Evolutionary conservation across 2,797 vertebrate species (phyloP).

Genomic region (Champsocephalus gunnari): DNA sequence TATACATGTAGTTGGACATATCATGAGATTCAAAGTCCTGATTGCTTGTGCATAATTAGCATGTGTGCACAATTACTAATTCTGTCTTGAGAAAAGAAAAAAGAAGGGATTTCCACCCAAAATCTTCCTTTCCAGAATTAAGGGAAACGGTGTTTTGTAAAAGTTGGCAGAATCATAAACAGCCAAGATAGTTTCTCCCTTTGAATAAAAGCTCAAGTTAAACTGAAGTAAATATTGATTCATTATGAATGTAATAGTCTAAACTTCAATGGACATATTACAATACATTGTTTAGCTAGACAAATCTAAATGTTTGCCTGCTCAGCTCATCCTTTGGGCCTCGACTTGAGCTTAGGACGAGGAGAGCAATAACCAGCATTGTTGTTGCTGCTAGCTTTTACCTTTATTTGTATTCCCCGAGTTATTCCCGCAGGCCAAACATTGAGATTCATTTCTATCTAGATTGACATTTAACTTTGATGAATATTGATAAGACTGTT

Average conservation of each 20-base stretch:
- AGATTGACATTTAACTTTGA: no score
- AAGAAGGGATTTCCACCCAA: background rate
- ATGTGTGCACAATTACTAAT: background rate
- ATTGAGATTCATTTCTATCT: no score
- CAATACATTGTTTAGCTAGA: background rate
- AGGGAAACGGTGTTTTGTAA: background rate
- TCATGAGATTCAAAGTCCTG: background rate
- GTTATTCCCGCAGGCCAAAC: no score
- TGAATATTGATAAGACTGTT: no score
- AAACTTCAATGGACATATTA: background rate
- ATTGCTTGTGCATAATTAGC: conserved; percentile 22
- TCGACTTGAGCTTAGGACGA: no score
- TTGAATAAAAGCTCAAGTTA: conserved; percentile 5
- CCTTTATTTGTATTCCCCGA: no score
- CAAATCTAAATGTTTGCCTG: background rate
- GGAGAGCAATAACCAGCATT: no score
- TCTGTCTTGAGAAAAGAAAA: background rate
- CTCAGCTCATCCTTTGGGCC: background rate
- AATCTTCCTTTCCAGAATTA: background rate
- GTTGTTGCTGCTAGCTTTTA: no score
- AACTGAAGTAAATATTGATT: background rate
- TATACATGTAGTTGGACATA: background rate
- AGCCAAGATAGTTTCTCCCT: background rate
- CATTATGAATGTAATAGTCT: background rate
- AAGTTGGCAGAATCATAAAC: background rate